Conservation (phyloP, 2,797 vertebrate species). For the Oreortyx pictus region DNA sequence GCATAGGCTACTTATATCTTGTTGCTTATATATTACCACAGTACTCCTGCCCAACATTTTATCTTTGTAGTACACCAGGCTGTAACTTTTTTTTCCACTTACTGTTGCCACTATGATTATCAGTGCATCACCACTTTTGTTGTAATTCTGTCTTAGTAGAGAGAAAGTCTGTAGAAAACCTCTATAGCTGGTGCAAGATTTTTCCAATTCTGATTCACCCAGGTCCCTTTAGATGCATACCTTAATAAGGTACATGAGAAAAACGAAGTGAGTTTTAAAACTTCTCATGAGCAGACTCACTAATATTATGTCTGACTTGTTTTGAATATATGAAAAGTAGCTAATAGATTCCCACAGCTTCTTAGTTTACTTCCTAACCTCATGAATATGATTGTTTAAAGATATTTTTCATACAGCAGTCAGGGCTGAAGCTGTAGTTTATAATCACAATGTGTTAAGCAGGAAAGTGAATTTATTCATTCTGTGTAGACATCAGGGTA, state of each 20-base stretch:
- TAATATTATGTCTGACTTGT: not conserved
- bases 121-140: not conserved
- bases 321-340: not conserved
- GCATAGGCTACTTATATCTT: not conserved
- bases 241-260: not conserved
- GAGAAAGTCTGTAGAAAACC: not conserved
- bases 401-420: not conserved
- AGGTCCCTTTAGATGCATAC: not conserved
- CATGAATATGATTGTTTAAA: not conserved
- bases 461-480: rapidly evolving
- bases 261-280: not conserved
- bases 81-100: not conserved
- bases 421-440: not conserved
- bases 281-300: not conserved
- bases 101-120: not conserved
- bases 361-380: not conserved
- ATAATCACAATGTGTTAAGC: not conserved
- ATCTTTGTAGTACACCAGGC: not conserved
- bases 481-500: not conserved
- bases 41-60: not conserved
- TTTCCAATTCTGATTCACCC: not conserved
- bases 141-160: not conserved
- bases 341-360: not conserved
- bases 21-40: not conserved
- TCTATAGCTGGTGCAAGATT: not conserved